A percentile compares a stretch with the other conserved stretches of the same genome.
phyloP scores from a whole-genome alignment of 1,140 invertebrate genomes.

The Melitaea cinxia region DNA sequence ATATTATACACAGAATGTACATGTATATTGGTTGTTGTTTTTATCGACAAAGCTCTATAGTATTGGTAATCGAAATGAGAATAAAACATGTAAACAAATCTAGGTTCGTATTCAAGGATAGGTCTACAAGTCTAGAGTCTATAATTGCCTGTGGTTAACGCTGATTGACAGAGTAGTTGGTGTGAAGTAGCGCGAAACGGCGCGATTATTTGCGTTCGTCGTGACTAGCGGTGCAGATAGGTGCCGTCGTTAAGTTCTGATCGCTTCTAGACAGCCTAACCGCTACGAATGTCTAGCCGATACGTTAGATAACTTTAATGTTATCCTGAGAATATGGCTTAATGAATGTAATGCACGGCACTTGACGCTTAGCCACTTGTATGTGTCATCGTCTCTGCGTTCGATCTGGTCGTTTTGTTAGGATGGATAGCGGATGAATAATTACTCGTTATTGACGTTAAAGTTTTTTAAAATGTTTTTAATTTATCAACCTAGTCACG shows the following conservation, averaged over 20 bases:
- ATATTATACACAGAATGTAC: no score
- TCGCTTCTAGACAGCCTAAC: slow-evolving; percentile 29
- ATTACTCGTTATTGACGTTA: background rate
- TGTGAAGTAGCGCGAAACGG: slow-evolving; percentile 30
- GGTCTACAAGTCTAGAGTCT: slow-evolving; percentile 32
- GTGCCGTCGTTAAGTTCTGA: slow-evolving; percentile 33
- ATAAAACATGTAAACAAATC: slow-evolving; percentile 26
- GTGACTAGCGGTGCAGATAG: slow-evolving; percentile 36
- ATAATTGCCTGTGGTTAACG: slow-evolving; percentile 42
- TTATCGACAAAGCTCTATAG: slow-evolving; percentile 16
- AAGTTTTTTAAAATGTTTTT: background rate
- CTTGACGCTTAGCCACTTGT: background rate
- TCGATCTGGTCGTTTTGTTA: background rate
- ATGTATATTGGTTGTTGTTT: no score
- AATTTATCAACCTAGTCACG: slow-evolving; percentile 9
- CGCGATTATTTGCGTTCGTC: slow-evolving; percentile 31
- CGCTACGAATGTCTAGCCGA: slow-evolving; percentile 19
- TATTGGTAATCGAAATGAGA: slow-evolving; percentile 27
- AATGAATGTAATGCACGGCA: background rate
- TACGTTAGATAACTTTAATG: slow-evolving; percentile 10
- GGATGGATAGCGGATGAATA: background rate
- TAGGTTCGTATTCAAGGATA: slow-evolving; percentile 34
- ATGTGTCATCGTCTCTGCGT: background rate
- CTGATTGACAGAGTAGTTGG: slow-evolving; percentile 43
- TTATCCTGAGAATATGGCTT: background rate